Percentiles rank a stretch among this genome's conserved stretches.
phyloP scores from a whole-genome alignment of 2,888 invertebrate species.

The Oxyteleia sp. region DNA sequence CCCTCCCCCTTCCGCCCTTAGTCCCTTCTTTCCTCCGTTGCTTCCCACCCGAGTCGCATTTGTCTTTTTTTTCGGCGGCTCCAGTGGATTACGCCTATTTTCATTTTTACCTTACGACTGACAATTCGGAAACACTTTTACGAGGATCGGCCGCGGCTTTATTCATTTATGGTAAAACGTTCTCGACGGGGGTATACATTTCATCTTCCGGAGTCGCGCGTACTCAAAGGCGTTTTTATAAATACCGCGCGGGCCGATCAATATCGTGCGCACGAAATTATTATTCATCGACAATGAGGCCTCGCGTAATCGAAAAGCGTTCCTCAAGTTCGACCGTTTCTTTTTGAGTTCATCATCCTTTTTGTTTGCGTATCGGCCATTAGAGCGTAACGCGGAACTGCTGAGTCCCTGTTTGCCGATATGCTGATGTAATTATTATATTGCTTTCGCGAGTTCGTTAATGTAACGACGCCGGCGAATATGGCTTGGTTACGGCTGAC shows the following conservation, averaged over 20 bases:
- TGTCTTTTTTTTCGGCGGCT: constrained; percentile 64
- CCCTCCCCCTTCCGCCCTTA: constrained; percentile 56
- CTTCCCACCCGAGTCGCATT: constrained; percentile 55
- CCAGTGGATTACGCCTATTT: constrained; percentile 65
- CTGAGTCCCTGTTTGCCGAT: constrained; percentile 87
- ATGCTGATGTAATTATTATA: constrained; percentile 88
- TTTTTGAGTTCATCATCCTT: constrained; percentile 44
- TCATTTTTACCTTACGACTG: constrained; percentile 59
- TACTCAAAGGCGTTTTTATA: constrained; percentile 33
- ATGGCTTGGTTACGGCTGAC: background rate
- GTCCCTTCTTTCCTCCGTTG: too few species aligned
- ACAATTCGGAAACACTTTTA: constrained; percentile 66
- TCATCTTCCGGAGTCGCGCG: constrained; percentile 29
- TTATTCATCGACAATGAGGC: constrained; percentile 47
- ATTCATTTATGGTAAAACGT: constrained; percentile 50
- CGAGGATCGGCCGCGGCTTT: constrained; percentile 46
- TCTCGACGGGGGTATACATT: background rate
- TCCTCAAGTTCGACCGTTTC: constrained; percentile 29
- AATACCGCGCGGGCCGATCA: constrained; percentile 44
- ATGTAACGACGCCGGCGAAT: constrained; percentile 12
- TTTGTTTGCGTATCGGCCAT: constrained; percentile 76
- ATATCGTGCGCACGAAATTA: constrained; percentile 35
- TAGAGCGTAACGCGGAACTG: constrained; percentile 76
- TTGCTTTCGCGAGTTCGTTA: constrained; percentile 78
- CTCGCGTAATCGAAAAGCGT: constrained; percentile 42